Base-by-base conservation (phyloP, 2,888 invertebrate species). In the Eucera pruinosa region DNA sequence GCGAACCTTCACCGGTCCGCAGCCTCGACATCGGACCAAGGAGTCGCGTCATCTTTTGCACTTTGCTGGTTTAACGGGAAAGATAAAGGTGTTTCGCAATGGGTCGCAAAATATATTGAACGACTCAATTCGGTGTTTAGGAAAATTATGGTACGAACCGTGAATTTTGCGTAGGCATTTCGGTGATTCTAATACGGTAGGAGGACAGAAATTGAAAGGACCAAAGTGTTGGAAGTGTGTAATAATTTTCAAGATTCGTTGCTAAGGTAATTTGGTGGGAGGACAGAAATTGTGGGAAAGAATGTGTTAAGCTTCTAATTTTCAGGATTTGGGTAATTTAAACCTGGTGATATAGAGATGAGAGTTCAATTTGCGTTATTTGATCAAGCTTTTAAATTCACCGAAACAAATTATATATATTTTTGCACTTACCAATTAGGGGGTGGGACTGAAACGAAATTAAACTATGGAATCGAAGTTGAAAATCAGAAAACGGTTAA, bases 31-130 rank as follows among this genome's bases (percentile, higher is more conserved):
- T 43, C 30, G 30, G 20, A 9, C 25, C 15, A 11, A 45, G 18
- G n/a, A 36, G 41, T 15, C 65, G 54, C 62, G 54, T 60, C 36
- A 69, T 20, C 43, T 33, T 50, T 62, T 57, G 25, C 55, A 41
- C 33, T 69, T 62, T 57, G 39, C 36, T n/a, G 5, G 27, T 36
- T 50, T 36, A 2, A 5, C 7, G 7, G 25, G 7, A 15, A 13
- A 27, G 23, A 27, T n/a, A 45, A 23, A 48, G 23, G 55, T 57
- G 48, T 65, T n/a, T 9, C 39, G 20, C 11, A 13, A 61, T 43
- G 15, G 55, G 15, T 43, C 65, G 11, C 65, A 48, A 41, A 57
- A 7, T 20, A 43, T 27, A 18, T 15, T 4, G 20, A 50, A 55
- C 36, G 36, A 54, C 45, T 20, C 11, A 11, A n/a, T 30, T 27